Evolutionary conservation across 1,140 invertebrate species (phyloP).

Genomic region (Temnothorax nylanderi): DNA sequence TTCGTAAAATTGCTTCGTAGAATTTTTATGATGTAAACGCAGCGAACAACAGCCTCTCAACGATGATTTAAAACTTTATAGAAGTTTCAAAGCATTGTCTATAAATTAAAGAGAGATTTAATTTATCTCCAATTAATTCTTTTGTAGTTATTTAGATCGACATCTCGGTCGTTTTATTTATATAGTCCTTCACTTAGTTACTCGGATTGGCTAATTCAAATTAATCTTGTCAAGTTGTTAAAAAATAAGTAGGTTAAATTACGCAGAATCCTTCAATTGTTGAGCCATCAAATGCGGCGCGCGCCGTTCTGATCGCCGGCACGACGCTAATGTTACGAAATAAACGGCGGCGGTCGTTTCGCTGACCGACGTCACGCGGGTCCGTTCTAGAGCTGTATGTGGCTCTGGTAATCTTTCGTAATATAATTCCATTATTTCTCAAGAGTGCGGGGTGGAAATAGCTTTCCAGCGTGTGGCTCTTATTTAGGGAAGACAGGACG

Average conservation of each 20-base stretch:
- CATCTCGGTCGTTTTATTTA: neutral
- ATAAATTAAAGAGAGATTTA: neutral
- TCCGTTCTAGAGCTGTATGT: constrained; percentile 14
- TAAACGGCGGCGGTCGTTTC: constrained; percentile 29
- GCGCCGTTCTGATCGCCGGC: neutral
- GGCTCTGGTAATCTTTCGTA: constrained; percentile 11
- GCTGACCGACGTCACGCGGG: neutral
- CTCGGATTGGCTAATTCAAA: neutral
- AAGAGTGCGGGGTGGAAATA: neutral
- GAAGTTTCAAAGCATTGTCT: neutral
- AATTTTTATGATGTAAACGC: neutral
- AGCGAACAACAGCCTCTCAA: neutral
- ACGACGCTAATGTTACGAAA: constrained; percentile 14
- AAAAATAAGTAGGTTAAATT: constrained; percentile 1
- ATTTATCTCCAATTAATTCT: neutral
- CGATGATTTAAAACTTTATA: neutral
- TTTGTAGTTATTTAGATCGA: neutral
- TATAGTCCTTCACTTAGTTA: neutral
- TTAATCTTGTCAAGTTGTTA: neutral
- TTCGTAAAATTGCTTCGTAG: neutral
- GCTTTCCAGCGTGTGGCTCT: neutral
- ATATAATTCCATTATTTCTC: constrained; percentile 35
- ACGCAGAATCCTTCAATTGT: neutral
- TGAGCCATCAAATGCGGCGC: constrained; percentile 2
- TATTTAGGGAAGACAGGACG: neutral